Conservation (phyloP, 2,113 vertebrate genomes). For the Syngnathus scovelli region DNA sequence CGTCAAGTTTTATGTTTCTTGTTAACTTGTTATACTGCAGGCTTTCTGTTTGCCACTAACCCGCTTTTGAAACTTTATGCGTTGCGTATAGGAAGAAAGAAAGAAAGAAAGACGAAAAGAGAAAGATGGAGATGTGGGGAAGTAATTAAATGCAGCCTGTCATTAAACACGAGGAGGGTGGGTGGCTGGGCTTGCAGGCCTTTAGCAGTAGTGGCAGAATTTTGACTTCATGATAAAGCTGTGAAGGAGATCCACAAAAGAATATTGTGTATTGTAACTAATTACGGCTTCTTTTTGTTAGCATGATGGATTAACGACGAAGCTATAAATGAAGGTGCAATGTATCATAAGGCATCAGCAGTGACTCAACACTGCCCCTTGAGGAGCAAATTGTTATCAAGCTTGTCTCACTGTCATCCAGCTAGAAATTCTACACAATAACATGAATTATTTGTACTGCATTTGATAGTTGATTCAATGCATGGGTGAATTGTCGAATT, state of each 20-base stretch:
- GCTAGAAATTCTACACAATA: background rate
- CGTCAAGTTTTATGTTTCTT: background rate
- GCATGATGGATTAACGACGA: too few species aligned
- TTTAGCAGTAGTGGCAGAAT: background rate
- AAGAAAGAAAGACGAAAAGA: constrained; percentile 1
- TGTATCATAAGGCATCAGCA: background rate
- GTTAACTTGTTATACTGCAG: background rate
- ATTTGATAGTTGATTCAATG: background rate
- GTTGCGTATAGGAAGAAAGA: background rate
- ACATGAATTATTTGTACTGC: too few species aligned
- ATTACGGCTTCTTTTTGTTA: background rate
- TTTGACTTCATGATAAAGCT: background rate
- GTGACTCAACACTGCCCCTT: background rate
- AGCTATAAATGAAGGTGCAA: background rate
- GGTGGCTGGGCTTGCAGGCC: background rate
- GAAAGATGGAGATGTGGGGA: background rate
- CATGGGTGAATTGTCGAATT: background rate
- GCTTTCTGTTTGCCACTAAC: background rate
- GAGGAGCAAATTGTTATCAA: background rate
- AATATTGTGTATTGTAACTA: background rate
- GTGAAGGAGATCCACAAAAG: background rate
- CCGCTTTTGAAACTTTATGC: background rate
- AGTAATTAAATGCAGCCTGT: background rate
- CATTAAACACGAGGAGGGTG: background rate
- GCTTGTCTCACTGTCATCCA: too few species aligned